phyloP scores from a whole-genome alignment of 2,113 vertebrate species.

The Meriones unguiculatus region DNA sequence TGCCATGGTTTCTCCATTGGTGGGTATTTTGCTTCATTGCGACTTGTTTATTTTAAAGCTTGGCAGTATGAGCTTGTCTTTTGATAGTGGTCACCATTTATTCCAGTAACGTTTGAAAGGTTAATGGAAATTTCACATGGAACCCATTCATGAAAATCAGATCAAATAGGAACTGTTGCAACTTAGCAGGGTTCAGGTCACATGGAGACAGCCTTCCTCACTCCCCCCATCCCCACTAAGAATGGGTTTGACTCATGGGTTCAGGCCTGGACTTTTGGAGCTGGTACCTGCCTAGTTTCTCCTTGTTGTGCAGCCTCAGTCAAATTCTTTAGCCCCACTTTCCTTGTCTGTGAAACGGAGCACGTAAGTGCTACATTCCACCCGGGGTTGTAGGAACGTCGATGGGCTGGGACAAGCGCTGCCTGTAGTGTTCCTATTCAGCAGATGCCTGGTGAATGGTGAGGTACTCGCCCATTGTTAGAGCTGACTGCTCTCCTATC shows the following conservation, averaged over 20 bases:
- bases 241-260: not conserved
- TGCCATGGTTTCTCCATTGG: not conserved
- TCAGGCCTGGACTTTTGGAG: not conserved
- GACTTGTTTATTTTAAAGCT: slow-evolving; percentile 13
- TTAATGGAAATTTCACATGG: not conserved
- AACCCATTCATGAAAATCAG: not conserved
- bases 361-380: not conserved
- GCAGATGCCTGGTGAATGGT: not conserved
- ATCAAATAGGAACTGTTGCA: not conserved
- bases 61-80: not conserved
- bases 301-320: not conserved
- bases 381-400: not conserved
- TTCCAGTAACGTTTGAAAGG: not conserved
- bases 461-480: accelerated
- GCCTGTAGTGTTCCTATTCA: accelerated
- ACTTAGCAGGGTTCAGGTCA: not conserved
- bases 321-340: not conserved
- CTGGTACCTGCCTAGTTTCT: not conserved
- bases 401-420: accelerated
- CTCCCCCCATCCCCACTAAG: not conserved
- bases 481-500: accelerated
- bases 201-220: not conserved
- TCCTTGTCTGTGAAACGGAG: not conserved
- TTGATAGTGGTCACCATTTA: not conserved
- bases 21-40: not conserved